Base-by-base conservation (phyloP, 2,797 vertebrate genomes). In the Notolepis coatsorum region DNA sequence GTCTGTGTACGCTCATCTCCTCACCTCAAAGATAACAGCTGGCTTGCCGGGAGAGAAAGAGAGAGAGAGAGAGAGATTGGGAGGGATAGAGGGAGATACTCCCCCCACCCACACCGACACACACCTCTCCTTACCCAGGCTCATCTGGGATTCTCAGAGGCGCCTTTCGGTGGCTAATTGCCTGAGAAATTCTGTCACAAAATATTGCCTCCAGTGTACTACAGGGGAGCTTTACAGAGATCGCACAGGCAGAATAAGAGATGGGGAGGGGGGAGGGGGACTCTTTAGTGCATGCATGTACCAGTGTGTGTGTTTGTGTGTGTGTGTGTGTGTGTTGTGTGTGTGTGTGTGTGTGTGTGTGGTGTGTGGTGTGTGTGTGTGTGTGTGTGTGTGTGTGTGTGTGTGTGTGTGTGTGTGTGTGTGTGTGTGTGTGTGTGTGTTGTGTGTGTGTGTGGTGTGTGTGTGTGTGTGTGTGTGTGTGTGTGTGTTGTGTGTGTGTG, bases 111-210 rank as follows among this genome's bases (percentile, higher is more conserved):
- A 49, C 31, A 48, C 8, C 8, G 48, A 17, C 27, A 43, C 4
- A 43, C n/a, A 35, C 41, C 53, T n/a, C n/a, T n/a, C n/a, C n/a
- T n/a, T n/a, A n/a, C n/a, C n/a, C 39, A 15, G 33, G 42, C 38
- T 13, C 43, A 41, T 70, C 30, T 28, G 31, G 55, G 71, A 69
- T 81, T 85, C 79, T 68, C 76, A 58, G 65, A 79, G 74, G 80
- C 68, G 61, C 60, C 61, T 79, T 71, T 60, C 67, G 77, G 74
- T 76, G 79, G 83, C 84, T 90, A 90, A 87, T 81, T 86, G 84
- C 82, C 84, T 87, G 78, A 85, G 78, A 87, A 78, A 87, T 70
- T 81, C 68, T 84, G 85, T 87, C 81, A 83, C 77, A 79, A 84
- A 84, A 84, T 81, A 86, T 85, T 82, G 75, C 75, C 62, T 77